A percentile compares a stretch with the other conserved stretches of the same genome.
These are phyloP conservation scores for Carposina sasakii DNA, from an alignment of 1,140 invertebrate genomes.

Conservation along the genomic window DNA sequence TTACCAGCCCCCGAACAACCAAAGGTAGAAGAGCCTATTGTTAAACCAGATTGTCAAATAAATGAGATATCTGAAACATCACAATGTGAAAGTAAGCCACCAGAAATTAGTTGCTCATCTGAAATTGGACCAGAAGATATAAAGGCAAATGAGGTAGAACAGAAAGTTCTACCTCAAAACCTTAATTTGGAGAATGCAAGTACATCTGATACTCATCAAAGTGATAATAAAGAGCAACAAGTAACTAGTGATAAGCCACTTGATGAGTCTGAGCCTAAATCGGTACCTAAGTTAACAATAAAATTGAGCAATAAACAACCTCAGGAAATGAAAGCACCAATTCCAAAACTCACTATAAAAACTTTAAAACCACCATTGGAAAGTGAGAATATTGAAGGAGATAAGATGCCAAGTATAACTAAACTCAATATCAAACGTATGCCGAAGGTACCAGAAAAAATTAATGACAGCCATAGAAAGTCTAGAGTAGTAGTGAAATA, in stretches of 20 bases:
- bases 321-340: conserved; percentile 51
- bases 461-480: conserved; percentile 56
- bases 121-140: neutral
- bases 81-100: too few relatives aligned
- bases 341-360: conserved; percentile 66
- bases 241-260: neutral
- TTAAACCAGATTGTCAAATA: too few relatives aligned
- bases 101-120: too few relatives aligned
- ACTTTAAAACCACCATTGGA: conserved; percentile 45
- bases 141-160: conserved; percentile 12
- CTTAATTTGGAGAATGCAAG: conserved; percentile 13
- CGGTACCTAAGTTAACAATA: conserved; percentile 63
- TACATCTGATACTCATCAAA: neutral
- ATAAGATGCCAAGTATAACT: conserved; percentile 45
- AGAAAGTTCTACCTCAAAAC: conserved; percentile 30
- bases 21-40: too few relatives aligned
- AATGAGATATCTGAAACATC: too few relatives aligned
- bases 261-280: conserved; percentile 34
- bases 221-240: neutral
- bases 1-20: too few relatives aligned
- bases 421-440: conserved; percentile 68
- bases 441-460: conserved; percentile 56
- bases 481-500: conserved; percentile 71
- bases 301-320: conserved; percentile 50
- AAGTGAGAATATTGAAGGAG: conserved; percentile 15